These are phyloP conservation scores for Synanthedon myopaeformis DNA, from an alignment of 2,888 invertebrate species.

Conservation along the genomic window DNA sequence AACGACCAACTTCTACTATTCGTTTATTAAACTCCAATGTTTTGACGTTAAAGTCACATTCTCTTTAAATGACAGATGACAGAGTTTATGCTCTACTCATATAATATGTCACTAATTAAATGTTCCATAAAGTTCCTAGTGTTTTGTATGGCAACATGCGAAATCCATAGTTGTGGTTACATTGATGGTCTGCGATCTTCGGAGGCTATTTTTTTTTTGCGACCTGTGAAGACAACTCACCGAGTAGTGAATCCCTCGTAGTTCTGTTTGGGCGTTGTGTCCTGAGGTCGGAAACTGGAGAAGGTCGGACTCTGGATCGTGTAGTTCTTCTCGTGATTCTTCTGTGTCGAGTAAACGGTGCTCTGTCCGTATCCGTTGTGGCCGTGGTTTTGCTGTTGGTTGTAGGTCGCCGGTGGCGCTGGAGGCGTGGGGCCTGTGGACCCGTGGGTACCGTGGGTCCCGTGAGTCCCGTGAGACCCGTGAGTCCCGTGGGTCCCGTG, in stretches of 20 bases:
- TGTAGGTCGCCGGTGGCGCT: background rate
- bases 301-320: constrained; percentile 49
- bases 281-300: constrained; percentile 54
- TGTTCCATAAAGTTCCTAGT: no score
- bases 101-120: no score
- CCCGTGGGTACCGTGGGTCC: background rate
- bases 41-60: no score
- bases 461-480: constrained; percentile 1
- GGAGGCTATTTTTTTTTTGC: background rate
- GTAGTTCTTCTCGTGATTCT: constrained; percentile 29
- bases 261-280: constrained; percentile 47
- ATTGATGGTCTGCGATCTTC: background rate
- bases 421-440: background rate
- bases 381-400: background rate
- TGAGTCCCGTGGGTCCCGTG: constrained; percentile 23
- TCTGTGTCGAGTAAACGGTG: background rate
- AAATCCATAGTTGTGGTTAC: background rate
- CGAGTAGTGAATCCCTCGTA: constrained; percentile 77
- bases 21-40: no score
- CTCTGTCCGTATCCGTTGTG: constrained; percentile 7
- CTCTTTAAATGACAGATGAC: no score
- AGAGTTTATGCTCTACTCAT: no score
- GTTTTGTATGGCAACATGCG: no score
- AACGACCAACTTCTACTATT: no score
- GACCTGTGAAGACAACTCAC: constrained; percentile 39